Evolutionary conservation across 2,888 invertebrate genomes (phyloP).

Genomic region (Melanostoma mellinum): DNA sequence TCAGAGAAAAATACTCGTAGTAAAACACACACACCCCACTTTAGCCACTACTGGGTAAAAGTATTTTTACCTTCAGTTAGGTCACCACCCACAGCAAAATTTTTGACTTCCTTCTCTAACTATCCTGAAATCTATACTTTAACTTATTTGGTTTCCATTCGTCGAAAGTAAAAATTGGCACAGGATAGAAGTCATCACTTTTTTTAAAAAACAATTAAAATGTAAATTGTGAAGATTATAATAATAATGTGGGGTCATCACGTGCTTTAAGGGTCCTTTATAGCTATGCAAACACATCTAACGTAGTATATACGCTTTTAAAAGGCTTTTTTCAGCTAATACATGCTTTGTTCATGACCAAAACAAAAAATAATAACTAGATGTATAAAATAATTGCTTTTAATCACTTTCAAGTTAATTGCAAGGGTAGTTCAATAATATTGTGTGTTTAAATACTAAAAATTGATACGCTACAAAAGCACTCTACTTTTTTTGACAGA

Average conservation of each 20-base stretch:
- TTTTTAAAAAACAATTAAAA: constrained; percentile 32
- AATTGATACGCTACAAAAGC: constrained; percentile 3
- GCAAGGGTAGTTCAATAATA: constrained; percentile 10
- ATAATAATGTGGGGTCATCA: constrained; percentile 18
- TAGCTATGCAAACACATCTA: constrained; percentile 5
- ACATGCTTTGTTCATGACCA: neutral
- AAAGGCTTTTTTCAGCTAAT: too few relatives aligned
- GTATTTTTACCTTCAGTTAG: constrained; percentile 35
- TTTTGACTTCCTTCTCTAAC: constrained; percentile 56
- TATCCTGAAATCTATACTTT: constrained; percentile 57
- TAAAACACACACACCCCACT: constrained; percentile 4
- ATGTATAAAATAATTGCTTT: neutral
- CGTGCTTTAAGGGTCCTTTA: constrained; percentile 12
- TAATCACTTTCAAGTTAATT: neutral
- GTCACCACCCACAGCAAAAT: constrained; percentile 13
- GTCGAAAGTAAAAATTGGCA: constrained; percentile 55
- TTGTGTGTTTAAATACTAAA: neutral
- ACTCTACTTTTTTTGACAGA: neutral
- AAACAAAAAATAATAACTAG: neutral
- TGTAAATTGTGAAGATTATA: constrained; percentile 1
- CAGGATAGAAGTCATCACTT: constrained; percentile 71
- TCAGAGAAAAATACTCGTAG: constrained; percentile 3
- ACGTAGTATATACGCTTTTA: too few relatives aligned
- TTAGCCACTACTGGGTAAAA: constrained; percentile 11
- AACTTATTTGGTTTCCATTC: constrained; percentile 56